Evolutionary conservation across 64 coral and sea anemone genomes (phyloP).

Genomic region (Pocillopora verrucosa): DNA sequence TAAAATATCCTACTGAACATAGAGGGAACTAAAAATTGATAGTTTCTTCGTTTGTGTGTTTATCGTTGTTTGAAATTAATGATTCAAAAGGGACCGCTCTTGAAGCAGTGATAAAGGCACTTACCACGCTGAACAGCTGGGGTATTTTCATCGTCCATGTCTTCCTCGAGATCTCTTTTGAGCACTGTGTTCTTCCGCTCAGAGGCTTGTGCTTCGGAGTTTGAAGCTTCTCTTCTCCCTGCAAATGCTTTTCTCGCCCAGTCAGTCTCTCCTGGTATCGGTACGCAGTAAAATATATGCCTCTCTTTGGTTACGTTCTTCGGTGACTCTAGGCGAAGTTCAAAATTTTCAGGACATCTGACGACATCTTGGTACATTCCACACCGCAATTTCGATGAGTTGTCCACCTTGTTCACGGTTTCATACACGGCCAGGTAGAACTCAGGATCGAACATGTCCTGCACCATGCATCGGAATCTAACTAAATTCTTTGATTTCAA

Average conservation of each 20-base stretch:
- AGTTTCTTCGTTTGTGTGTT: not conserved
- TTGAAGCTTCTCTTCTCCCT: not conserved
- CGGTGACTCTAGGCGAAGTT: constrained; percentile 60
- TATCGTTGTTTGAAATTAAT: not conserved
- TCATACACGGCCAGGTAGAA: constrained; percentile 88
- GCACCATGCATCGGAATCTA: constrained; percentile 92
- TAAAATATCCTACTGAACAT: too few relatives aligned
- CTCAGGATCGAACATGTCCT: constrained; percentile 98
- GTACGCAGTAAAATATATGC: constrained; percentile 91
- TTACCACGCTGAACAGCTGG: not conserved
- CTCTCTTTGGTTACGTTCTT: constrained; percentile 78
- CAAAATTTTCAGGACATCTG: constrained; percentile 30
- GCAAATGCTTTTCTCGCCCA: constrained; percentile 81
- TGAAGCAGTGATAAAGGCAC: not conserved
- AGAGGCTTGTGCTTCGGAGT: not conserved
- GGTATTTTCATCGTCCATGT: constrained; percentile 25
- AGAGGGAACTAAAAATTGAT: too few relatives aligned
- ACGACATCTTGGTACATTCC: constrained; percentile 70
- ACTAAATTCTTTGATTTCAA: constrained; percentile 85
- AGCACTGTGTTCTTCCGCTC: not conserved
- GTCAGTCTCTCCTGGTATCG: constrained; percentile 88
- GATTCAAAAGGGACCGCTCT: too few relatives aligned
- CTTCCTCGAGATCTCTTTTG: constrained; percentile 50
- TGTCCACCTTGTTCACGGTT: constrained; percentile 43
- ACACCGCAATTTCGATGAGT: constrained; percentile 6